phyloP scores from a whole-genome alignment of 2,113 vertebrate species.

The Bungarus multicinctus region DNA sequence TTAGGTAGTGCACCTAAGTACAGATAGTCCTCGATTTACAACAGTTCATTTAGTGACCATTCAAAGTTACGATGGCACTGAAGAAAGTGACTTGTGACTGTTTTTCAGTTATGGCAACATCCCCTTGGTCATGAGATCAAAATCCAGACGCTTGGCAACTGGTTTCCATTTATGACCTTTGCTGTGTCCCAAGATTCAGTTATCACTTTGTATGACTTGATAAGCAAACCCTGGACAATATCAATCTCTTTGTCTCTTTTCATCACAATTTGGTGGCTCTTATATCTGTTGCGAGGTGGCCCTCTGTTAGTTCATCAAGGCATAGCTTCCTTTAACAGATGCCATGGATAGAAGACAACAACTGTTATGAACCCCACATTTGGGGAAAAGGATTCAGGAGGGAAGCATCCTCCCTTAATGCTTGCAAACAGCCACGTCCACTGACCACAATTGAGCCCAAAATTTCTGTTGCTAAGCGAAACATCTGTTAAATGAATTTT shows the following conservation, averaged over 20 bases:
- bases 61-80: too few species aligned
- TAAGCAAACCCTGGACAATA: not conserved
- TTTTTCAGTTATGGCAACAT: too few species aligned
- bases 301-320: not conserved
- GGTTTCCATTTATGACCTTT: too few species aligned
- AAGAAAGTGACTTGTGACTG: too few species aligned
- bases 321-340: not conserved
- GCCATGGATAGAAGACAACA: not conserved
- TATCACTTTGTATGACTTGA: too few species aligned
- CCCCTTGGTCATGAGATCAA: too few species aligned
- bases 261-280: not conserved
- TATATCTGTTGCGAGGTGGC: not conserved
- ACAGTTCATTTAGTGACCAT: too few species aligned
- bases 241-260: not conserved
- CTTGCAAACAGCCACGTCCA: not conserved
- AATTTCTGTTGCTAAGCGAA: not conserved
- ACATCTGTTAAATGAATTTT: not conserved
- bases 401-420: not conserved
- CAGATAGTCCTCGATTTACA: too few species aligned
- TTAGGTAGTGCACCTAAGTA: not conserved
- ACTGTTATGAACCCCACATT: not conserved
- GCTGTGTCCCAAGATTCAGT: too few species aligned
- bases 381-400: not conserved
- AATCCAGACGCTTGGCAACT: too few species aligned
- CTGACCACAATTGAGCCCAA: not conserved